Percentiles rank a stretch among this genome's conserved stretches.
Evolutionary conservation across 1,140 invertebrate genomes (phyloP).

Genomic region (Drosophila elegans): DNA sequence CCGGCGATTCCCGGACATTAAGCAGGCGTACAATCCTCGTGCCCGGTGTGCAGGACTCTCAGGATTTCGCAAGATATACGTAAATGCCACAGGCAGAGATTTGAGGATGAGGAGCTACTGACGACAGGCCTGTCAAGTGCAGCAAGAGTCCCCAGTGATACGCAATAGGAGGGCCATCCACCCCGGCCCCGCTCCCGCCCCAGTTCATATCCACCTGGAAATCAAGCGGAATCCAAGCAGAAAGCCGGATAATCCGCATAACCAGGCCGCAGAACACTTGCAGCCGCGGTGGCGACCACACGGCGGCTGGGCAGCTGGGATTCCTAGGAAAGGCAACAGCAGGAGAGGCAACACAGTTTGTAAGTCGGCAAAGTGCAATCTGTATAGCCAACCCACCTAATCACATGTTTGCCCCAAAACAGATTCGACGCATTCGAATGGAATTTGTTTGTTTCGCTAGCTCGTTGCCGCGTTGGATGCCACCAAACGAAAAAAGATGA

Average conservation of each 20-base stretch:
- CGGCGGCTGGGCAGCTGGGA: constrained; percentile 30
- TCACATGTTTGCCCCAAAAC: too few relatives aligned
- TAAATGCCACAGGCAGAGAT: constrained; percentile 20
- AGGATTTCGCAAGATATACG: constrained; percentile 8
- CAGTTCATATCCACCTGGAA: not conserved
- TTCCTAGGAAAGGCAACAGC: constrained; percentile 1
- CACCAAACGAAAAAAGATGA: constrained; percentile 36
- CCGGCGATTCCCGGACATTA: not conserved
- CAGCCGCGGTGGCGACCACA: constrained; percentile 20
- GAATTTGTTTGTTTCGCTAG: constrained; percentile 38
- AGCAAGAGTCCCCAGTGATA: constrained; percentile 34
- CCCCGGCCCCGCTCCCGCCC: not conserved
- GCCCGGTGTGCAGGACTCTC: not conserved
- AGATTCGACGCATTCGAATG: constrained; percentile 47
- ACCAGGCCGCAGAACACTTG: constrained; percentile 9
- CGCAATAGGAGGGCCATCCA: constrained; percentile 26
- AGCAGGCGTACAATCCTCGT: constrained; percentile 14
- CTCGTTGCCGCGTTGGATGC: constrained; percentile 21
- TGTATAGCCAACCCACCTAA: too few relatives aligned
- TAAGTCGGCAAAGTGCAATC: not conserved
- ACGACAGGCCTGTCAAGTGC: constrained; percentile 41
- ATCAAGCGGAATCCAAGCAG: not conserved
- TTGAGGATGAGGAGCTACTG: constrained; percentile 4
- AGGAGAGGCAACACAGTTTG: constrained; percentile 30
- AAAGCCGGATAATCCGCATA: not conserved